These are phyloP conservation scores for Gobionotothen gibberifrons DNA, from an alignment of 2,797 vertebrate species.

Conservation along the genomic window DNA sequence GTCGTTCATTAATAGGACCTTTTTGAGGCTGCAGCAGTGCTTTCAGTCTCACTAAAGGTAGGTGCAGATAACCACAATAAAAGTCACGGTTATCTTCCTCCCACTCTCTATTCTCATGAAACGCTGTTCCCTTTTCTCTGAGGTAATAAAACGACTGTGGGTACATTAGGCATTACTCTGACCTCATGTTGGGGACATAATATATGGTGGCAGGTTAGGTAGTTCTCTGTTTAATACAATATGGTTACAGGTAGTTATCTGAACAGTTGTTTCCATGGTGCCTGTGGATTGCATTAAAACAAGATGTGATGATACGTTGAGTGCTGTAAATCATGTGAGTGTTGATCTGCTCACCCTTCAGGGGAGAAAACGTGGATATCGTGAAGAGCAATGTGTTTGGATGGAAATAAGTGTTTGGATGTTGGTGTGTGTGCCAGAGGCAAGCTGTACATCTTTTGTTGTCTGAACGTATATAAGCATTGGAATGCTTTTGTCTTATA, in stretches of 20 bases:
- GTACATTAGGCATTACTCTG: too few species aligned
- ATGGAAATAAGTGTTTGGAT: constrained; percentile 27
- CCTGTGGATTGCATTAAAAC: too few species aligned
- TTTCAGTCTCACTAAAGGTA: constrained; percentile 63
- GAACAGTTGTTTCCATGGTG: too few species aligned
- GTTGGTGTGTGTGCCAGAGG: constrained; percentile 12
- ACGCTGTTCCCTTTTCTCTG: constrained; percentile 52
- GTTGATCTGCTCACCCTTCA: constrained; percentile 30
- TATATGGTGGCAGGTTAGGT: too few species aligned
- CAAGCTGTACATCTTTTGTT: constrained; percentile 23
- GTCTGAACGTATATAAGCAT: constrained; percentile 8
- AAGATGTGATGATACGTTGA: too few species aligned
- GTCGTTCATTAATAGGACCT: constrained; percentile 53
- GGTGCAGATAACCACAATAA: constrained; percentile 77
- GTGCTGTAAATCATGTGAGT: constrained; percentile 16
- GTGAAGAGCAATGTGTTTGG: constrained; percentile 29
- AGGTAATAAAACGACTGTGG: too few species aligned
- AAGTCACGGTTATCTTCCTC: constrained; percentile 56
- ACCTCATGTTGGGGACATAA: too few species aligned
- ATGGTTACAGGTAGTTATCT: too few species aligned
- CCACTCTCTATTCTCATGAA: constrained; percentile 55
- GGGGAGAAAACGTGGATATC: constrained; percentile 19
- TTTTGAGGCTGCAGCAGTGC: constrained; percentile 57
- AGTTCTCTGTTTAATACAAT: too few species aligned
- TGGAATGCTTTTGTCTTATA: constrained; percentile 3